Evolutionary conservation across 2,797 vertebrate genomes (phyloP).

Genomic region (Lepilemur septentrionalis): DNA sequence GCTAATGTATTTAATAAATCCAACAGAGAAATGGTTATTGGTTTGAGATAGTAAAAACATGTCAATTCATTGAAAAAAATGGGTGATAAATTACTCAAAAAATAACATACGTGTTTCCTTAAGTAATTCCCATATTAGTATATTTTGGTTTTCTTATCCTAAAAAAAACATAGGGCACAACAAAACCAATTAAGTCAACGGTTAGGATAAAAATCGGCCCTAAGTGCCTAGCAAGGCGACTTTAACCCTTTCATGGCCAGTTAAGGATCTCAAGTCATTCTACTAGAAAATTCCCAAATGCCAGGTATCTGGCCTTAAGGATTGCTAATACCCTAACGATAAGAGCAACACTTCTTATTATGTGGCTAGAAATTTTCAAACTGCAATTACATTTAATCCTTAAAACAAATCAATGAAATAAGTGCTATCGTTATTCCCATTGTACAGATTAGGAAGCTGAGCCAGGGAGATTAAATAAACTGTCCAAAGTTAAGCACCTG

Average conservation of each 20-base stretch:
- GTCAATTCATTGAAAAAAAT: not conserved
- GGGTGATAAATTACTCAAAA: not conserved
- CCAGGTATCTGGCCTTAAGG: not conserved
- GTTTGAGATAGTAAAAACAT: not conserved
- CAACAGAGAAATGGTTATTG: not conserved
- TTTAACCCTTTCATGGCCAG: not conserved
- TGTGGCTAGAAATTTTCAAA: not conserved
- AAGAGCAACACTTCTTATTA: not conserved
- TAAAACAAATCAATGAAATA: not conserved
- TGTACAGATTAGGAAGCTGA: slow-evolving; percentile 19
- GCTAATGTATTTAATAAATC: not conserved
- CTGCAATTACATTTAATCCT: not conserved
- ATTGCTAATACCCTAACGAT: not conserved
- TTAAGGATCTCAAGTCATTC: not conserved
- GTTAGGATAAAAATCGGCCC: not conserved
- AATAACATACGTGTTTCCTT: not conserved
- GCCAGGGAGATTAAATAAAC: not conserved
- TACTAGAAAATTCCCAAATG: not conserved
- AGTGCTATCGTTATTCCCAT: not conserved
- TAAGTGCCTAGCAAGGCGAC: not conserved
- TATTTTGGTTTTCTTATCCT: not conserved
- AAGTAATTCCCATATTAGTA: not conserved
- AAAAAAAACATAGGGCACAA: not conserved
- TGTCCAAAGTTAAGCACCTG: not conserved
- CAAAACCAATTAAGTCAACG: not conserved